These are phyloP conservation scores for Tonatia bakeri DNA, from an alignment of 2,113 vertebrate genomes.

Conservation along the genomic window DNA sequence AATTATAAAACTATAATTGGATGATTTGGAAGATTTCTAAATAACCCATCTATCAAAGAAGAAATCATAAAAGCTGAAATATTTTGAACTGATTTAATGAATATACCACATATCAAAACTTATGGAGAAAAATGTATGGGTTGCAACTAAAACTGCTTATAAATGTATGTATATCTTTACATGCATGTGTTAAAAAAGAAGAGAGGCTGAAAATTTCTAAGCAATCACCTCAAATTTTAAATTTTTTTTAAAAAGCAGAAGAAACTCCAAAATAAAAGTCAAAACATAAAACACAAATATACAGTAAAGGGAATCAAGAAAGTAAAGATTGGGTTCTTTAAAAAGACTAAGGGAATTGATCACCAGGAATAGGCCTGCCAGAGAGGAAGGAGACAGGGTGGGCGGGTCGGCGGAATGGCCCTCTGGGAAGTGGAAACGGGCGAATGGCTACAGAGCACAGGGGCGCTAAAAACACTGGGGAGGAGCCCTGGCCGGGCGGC, in stretches of 20 bases:
- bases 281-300: neutral
- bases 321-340: neutral
- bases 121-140: neutral
- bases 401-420: neutral
- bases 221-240: neutral
- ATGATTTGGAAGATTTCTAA: neutral
- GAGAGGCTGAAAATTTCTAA: neutral
- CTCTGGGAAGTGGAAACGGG: neutral
- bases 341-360: neutral
- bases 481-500: no score
- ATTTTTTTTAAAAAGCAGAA: neutral
- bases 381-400: neutral
- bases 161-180: neutral
- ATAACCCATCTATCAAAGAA: neutral
- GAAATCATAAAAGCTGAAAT: constrained; percentile 21
- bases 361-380: neutral
- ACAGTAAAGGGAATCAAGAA: neutral
- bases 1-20: neutral
- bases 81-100: neutral
- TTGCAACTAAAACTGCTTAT: neutral
- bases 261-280: constrained; percentile 17
- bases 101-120: neutral
- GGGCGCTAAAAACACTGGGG: neutral
- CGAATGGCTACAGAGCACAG: neutral
- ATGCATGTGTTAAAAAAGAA: neutral